Base-by-base conservation (phyloP, 2,888 invertebrate species). In the Galerucella calmariensis region DNA sequence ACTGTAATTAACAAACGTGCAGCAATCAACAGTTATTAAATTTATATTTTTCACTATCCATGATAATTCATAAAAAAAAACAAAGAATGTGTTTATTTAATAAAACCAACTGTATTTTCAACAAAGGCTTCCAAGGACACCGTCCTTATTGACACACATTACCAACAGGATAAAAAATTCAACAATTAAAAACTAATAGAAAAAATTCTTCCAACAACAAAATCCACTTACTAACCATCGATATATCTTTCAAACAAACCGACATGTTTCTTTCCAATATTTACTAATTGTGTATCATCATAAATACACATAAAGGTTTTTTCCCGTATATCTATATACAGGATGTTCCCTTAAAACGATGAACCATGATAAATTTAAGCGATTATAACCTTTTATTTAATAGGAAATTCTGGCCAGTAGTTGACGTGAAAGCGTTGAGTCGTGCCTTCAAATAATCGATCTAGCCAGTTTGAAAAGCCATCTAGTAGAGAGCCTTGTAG, bases 361-460 rank as follows among this genome's bases (percentile, higher is more conserved):
- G 59, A 72, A 72, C 48, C 65, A 53, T 35, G 62, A 16, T n/a
- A 62, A n/a, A n/a, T 56, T 58, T 46, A 66, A 72, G 81, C 59
- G 51, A 48, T 44, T 14, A 27, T 41, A 16, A 35, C 2, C 5
- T 59, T 67, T 90, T 92, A 95, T 89, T 95, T 95, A 84, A 93
- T 92, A 80, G 94, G 93, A 90, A 96, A 97, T 85, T 97, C 96
- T n/a, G 99, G 99, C 99, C 99, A 99, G 88, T 97, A 97, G 88
- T 97, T 97, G 82, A 99, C 93, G 88, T 96, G 95, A 89, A 98
- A 98, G 81, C 98, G 94, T 86, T 96, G 95, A 8, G 98, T 97
- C 78, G 95, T 94, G 78, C 99, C 99, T 87, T 99, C 99, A 86
- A 99, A 98, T 79, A 99, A 89, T 35, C 97, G 92, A 88, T 99